These are phyloP conservation scores for Leptopilina drosophilae DNA, from an alignment of 2,888 invertebrate species.

Conservation along the genomic window DNA sequence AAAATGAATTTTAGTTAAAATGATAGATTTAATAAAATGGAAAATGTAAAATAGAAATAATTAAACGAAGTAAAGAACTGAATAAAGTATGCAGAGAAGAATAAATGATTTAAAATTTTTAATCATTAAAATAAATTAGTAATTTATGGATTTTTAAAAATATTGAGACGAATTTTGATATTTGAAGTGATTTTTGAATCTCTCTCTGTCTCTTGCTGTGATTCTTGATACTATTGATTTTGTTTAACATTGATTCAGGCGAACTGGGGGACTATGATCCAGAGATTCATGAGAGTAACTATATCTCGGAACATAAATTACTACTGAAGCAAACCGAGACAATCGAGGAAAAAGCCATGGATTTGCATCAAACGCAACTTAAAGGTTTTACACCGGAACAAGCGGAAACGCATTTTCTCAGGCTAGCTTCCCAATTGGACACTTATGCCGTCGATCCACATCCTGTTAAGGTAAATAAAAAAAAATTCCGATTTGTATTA, in stretches of 20 bases:
- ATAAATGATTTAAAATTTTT: no score
- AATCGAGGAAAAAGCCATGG: slow-evolving; percentile 95
- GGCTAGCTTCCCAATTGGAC: slow-evolving; percentile 93
- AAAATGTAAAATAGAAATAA: no score
- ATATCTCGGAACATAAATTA: slow-evolving; percentile 94
- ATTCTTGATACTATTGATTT: slow-evolving; percentile 9
- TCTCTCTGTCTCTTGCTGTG: slow-evolving; percentile 26
- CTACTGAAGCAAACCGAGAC: slow-evolving; percentile 94
- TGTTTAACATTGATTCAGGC: slow-evolving; percentile 79
- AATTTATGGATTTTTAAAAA: not conserved
- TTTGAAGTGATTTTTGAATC: not conserved
- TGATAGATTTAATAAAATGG: no score
- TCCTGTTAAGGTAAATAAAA: slow-evolving; percentile 89
- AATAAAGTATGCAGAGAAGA: no score
- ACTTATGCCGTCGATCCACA: slow-evolving; percentile 99
- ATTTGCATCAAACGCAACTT: slow-evolving; percentile 91
- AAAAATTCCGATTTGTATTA: not conserved
- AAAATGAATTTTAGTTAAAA: no score
- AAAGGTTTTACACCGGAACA: slow-evolving; percentile 92
- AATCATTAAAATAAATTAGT: no score
- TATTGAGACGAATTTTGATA: not conserved
- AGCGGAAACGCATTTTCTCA: slow-evolving; percentile 93
- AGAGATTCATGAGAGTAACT: slow-evolving; percentile 91
- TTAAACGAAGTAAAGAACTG: no score
- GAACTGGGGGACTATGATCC: slow-evolving; percentile 97